Evolutionary conservation across 1,140 invertebrate species (phyloP), one percentile per base, ranked within the genome.

Genomic region (Galleria mellonella): DNA sequence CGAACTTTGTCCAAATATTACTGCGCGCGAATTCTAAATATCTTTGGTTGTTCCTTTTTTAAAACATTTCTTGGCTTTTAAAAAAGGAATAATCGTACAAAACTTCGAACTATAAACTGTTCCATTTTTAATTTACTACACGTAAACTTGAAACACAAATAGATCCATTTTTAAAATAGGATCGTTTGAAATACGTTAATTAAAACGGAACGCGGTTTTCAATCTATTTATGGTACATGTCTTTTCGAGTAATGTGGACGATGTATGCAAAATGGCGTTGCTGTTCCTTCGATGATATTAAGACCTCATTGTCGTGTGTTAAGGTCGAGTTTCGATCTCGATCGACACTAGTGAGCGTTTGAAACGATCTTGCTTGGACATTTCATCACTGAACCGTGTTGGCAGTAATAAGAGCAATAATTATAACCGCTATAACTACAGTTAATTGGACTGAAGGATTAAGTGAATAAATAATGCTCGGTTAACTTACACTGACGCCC

Each of bases 1-100:
- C 50, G 15, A 79, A 81, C 74, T 83, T 81, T 49, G 65, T 65
- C 57, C 58, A 79, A 77, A 78, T 62, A 72, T 75, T 65, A 53
- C 43, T 41, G 37, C 12, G 23, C n/a, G 17, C 23, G 12, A 29
- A n/a, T 44, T 44, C 29, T 30, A 32, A 12, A 33, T 10, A 37
- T 37, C 17, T 37, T 46, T 23, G 14, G 28, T 29, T 10, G 23
- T 32, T 37, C 14, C 29, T 27, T 31, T 37, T 37, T 37, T 13
- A 17, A n/a, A 37, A 37, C 14, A 15, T 7, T 23, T 2, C 17
- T 23, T 23, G 2, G 17, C 2, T 3, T 3, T 23, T 23, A 2
- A 6, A 23, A 23, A 23, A n/a, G n/a, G n/a, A n/a, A n/a, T n/a
- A n/a, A n/a, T n/a, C n/a, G n/a, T n/a, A n/a, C n/a, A n/a, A n/a